These are phyloP conservation scores for Ernsta delagoae DNA, from an alignment of 2,888 invertebrate species.

Conservation along the genomic window DNA sequence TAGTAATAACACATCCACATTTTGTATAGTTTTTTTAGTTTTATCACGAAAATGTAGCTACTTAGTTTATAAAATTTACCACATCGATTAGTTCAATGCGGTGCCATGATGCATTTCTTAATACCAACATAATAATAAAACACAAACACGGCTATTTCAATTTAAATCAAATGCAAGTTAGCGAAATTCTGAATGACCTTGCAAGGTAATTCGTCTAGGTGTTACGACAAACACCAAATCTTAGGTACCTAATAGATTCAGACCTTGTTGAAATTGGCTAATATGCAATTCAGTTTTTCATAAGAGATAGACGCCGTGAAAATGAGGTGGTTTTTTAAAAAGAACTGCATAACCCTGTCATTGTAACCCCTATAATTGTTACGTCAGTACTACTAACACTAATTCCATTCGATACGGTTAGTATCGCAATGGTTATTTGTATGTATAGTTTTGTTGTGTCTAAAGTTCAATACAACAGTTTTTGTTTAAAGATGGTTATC, in stretches of 20 bases:
- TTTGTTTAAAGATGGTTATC: background rate
- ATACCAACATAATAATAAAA: conserved; percentile 13
- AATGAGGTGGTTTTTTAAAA: conserved; percentile 14
- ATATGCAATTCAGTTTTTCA: conserved; percentile 22
- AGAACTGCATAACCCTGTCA: conserved; percentile 5
- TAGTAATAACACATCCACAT: no score
- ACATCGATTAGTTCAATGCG: background rate
- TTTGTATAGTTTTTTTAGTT: no score
- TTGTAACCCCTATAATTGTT: conserved; percentile 11
- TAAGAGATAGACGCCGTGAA: background rate
- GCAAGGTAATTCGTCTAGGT: conserved; percentile 24
- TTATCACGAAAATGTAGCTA: no score
- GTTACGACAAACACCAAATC: conserved; percentile 24
- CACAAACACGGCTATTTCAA: background rate
- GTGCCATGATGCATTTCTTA: background rate
- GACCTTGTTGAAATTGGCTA: conserved; percentile 25
- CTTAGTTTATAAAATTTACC: no score
- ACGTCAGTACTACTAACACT: conserved; percentile 6
- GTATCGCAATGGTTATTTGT: background rate
- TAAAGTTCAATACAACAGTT: background rate
- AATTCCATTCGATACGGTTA: conserved; percentile 8
- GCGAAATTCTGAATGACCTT: conserved; percentile 23
- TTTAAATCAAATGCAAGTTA: conserved; percentile 11
- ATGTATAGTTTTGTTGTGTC: background rate
- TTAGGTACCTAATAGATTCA: conserved; percentile 29